Percentiles rank a stretch among this genome's conserved stretches.
Evolutionary conservation across 2,888 invertebrate genomes (phyloP).

Genomic region (Boloria selene): DNA sequence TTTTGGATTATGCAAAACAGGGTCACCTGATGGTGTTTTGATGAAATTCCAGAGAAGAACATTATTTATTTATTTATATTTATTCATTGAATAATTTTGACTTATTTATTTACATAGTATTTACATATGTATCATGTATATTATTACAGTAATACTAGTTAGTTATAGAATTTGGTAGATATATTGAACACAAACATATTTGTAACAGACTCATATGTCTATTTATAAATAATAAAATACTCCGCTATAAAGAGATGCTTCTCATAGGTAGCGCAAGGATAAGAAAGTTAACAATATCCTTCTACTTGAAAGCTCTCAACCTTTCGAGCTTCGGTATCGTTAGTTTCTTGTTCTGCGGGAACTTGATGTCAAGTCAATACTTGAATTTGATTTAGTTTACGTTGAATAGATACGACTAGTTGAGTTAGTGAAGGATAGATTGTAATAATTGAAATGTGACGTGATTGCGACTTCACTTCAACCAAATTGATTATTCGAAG

Average conservation of each 20-base stretch:
- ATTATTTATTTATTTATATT: slow-evolving; percentile 14
- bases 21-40: slow-evolving; percentile 48
- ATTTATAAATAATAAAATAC: neutral
- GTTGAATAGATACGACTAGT: slow-evolving; percentile 6
- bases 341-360: slow-evolving; percentile 3
- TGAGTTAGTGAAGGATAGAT: slow-evolving; percentile 12
- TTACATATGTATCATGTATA: too few relatives aligned
- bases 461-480: slow-evolving; percentile 62
- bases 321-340: slow-evolving; percentile 6
- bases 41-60: slow-evolving; percentile 12
- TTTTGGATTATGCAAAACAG: slow-evolving; percentile 62
- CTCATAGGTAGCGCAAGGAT: slow-evolving; percentile 4
- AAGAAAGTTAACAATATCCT: slow-evolving; percentile 5
- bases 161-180: too few relatives aligned
- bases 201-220: too few relatives aligned
- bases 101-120: neutral
- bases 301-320: neutral
- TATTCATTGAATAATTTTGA: neutral
- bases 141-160: too few relatives aligned
- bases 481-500: slow-evolving; percentile 58
- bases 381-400: slow-evolving; percentile 16
- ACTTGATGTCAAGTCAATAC: neutral
- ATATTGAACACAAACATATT: too few relatives aligned
- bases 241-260: neutral
- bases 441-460: slow-evolving; percentile 32